phyloP scores from a whole-genome alignment of 1,140 invertebrate genomes.

The Platyscapa corneri region DNA sequence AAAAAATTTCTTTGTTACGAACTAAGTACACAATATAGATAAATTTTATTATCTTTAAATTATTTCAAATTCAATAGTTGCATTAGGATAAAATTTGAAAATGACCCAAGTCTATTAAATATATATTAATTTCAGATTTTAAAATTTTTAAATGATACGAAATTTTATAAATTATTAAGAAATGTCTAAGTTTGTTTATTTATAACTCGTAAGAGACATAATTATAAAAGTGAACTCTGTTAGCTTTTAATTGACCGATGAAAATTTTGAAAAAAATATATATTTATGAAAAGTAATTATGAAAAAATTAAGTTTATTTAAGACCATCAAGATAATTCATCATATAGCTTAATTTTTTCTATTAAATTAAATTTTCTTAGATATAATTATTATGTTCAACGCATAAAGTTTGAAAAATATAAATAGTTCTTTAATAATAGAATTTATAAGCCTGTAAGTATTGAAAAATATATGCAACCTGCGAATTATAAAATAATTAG shows the following conservation, averaged over 20 bases:
- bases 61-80: not conserved
- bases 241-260: not conserved
- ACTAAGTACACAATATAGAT: not conserved
- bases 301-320: not conserved
- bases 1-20: not conserved
- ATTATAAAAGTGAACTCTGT: not conserved
- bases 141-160: not conserved
- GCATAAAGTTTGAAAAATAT: no score
- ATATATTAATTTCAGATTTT: not conserved
- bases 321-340: not conserved
- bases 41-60: not conserved
- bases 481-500: not conserved
- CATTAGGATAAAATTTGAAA: not conserved
- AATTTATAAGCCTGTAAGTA: no score
- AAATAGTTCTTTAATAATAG: no score
- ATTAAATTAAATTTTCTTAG: no score
- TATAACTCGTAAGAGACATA: no score
- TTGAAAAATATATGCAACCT: no score
- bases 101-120: not conserved
- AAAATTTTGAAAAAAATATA: not conserved
- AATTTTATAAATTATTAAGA: not conserved
- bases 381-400: no score
- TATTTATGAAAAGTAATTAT: not conserved
- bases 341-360: no score
- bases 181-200: not conserved